Percentiles rank a stretch among this genome's conserved stretches.
Evolutionary conservation across 2,797 vertebrate species (phyloP).

Genomic region (Leucoraja ocellata): DNA sequence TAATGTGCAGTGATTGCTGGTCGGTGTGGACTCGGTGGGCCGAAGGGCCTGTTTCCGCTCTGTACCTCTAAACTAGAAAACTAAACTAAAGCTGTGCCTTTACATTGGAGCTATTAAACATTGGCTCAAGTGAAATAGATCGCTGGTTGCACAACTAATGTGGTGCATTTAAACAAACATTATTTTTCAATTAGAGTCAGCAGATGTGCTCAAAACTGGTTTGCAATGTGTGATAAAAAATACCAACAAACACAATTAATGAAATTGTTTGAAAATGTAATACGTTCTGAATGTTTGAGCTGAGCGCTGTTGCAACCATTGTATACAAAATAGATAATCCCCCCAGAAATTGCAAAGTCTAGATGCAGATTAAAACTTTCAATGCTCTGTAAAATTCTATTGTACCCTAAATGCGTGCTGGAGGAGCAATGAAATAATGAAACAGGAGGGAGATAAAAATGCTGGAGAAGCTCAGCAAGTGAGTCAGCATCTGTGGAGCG

Average conservation of each 20-base stretch:
- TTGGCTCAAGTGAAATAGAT: slow-evolving; percentile 20
- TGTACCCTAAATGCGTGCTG: too few species aligned
- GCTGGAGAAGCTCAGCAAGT: too few species aligned
- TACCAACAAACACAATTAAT: background rate
- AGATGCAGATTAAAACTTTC: background rate
- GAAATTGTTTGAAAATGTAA: background rate
- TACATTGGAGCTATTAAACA: background rate
- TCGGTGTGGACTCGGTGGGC: too few species aligned
- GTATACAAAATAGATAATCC: background rate
- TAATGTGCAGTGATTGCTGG: too few species aligned
- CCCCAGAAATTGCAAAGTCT: too few species aligned
- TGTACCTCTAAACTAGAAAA: too few species aligned
- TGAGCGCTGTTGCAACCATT: background rate
- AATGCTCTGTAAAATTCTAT: background rate
- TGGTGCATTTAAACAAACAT: slow-evolving; percentile 15
- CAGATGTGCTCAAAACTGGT: slow-evolving; percentile 37
- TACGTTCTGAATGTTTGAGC: background rate
- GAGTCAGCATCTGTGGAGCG: too few species aligned
- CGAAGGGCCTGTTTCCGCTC: too few species aligned
- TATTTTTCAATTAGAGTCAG: slow-evolving; percentile 31
- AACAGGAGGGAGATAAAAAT: background rate
- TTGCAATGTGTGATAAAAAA: slow-evolving; percentile 14
- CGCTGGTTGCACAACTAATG: slow-evolving; percentile 26
- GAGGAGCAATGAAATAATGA: background rate
- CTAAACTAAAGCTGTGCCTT: too few species aligned